phyloP scores from a whole-genome alignment of 2,113 vertebrate genomes.

The Spermophilus dauricus region DNA sequence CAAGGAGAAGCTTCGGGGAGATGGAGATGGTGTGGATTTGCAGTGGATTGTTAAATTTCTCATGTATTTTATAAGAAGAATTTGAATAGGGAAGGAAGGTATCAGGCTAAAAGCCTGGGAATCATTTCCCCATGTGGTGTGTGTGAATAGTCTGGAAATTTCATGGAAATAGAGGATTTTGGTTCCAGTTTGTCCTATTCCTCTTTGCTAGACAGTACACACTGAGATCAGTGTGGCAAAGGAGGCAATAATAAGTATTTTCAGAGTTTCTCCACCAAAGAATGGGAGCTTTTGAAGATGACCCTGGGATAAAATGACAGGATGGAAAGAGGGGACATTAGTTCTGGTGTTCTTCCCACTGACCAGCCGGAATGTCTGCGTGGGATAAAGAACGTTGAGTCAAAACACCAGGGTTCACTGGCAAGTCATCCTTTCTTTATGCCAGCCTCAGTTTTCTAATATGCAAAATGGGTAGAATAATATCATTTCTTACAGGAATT shows the following conservation, averaged over 20 bases:
- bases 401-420: neutral
- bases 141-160: neutral
- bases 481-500: neutral
- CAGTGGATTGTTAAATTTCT: neutral
- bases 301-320: neutral
- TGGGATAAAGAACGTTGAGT: neutral
- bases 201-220: neutral
- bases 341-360: neutral
- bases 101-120: conserved; percentile 1
- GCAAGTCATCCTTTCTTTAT: neutral
- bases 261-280: neutral
- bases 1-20: neutral
- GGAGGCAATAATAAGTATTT: neutral
- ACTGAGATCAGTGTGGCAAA: neutral
- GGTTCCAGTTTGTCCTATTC: neutral
- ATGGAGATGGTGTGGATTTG: neutral
- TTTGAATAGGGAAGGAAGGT: neutral
- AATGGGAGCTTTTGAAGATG: neutral
- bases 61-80: neutral
- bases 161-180: neutral
- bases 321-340: neutral
- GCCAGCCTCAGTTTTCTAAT: neutral
- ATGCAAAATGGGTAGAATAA: neutral
- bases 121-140: neutral
- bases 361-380: neutral